These are phyloP conservation scores for Polydrusus cervinus DNA, from an alignment of 2,888 invertebrate genomes.

Conservation along the genomic window DNA sequence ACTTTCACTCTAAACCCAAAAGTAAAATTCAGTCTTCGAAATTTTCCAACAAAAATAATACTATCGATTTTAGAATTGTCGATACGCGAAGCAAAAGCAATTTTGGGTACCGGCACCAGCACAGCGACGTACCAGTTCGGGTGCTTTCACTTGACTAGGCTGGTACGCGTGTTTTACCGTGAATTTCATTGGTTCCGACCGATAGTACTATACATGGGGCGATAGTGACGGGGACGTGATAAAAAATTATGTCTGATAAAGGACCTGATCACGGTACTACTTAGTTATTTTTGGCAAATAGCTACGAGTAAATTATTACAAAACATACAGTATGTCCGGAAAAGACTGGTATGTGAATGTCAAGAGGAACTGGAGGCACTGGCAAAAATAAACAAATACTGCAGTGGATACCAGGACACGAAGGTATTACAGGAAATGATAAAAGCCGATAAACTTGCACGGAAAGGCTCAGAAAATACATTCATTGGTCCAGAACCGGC, in stretches of 20 bases:
- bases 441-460: too few species aligned
- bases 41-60: constrained; percentile 11
- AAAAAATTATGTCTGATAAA: background rate
- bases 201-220: constrained; percentile 35
- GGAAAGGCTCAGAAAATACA: too few species aligned
- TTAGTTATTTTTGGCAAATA: too few species aligned
- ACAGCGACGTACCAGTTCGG: too few species aligned
- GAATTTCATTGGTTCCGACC: constrained; percentile 36
- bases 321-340: too few species aligned
- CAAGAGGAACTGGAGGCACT: too few species aligned
- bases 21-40: background rate
- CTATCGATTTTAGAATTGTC: background rate
- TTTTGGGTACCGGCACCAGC: background rate
- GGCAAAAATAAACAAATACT: too few species aligned
- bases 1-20: constrained; percentile 14
- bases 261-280: background rate
- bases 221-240: constrained; percentile 44
- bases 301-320: too few species aligned
- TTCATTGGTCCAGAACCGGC: too few species aligned
- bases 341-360: too few species aligned
- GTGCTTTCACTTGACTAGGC: constrained; percentile 45
- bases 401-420: too few species aligned
- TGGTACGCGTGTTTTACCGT: constrained; percentile 29
- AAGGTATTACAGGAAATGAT: too few species aligned
- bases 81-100: constrained; percentile 12